Percentiles rank a stretch among this genome's conserved stretches.
These are phyloP conservation scores for Zele albiditarsus DNA, from an alignment of 2,888 invertebrate genomes.

Conservation along the genomic window DNA sequence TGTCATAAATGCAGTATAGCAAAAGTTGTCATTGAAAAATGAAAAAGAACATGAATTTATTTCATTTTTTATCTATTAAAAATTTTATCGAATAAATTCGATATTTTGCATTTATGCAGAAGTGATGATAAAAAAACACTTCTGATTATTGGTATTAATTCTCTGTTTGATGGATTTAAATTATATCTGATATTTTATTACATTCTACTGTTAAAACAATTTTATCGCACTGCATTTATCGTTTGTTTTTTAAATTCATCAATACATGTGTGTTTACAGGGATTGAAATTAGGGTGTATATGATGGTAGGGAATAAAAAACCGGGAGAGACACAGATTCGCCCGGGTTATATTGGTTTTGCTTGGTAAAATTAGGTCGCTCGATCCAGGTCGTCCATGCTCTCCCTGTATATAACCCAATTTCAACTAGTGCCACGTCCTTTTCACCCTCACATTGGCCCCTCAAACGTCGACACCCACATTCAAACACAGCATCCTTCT, in stretches of 20 bases:
- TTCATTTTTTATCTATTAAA: not conserved
- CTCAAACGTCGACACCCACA: constrained; percentile 36
- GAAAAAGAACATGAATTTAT: too few species aligned
- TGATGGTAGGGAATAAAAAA: constrained; percentile 52
- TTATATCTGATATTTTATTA: too few species aligned
- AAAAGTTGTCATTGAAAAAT: not conserved
- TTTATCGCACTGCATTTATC: too few species aligned
- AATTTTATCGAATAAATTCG: not conserved
- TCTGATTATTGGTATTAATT: too few species aligned
- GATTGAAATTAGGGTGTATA: not conserved
- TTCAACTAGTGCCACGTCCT: constrained; percentile 34
- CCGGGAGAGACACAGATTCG: constrained; percentile 59
- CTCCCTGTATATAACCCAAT: constrained; percentile 31
- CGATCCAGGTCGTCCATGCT: constrained; percentile 66
- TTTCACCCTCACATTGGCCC: constrained; percentile 27
- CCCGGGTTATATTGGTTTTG: constrained; percentile 42
- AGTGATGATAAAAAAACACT: too few species aligned
- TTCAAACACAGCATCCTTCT: constrained; percentile 41
- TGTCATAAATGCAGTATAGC: constrained; percentile 37
- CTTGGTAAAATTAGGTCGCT: constrained; percentile 66
- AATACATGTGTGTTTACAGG: constrained; percentile 39
- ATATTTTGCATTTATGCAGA: too few species aligned
- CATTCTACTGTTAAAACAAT: too few species aligned
- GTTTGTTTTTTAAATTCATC: too few species aligned
- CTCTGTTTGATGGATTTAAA: too few species aligned